Base-by-base conservation (phyloP, 2,797 vertebrate species). In the Tapera naevia region DNA sequence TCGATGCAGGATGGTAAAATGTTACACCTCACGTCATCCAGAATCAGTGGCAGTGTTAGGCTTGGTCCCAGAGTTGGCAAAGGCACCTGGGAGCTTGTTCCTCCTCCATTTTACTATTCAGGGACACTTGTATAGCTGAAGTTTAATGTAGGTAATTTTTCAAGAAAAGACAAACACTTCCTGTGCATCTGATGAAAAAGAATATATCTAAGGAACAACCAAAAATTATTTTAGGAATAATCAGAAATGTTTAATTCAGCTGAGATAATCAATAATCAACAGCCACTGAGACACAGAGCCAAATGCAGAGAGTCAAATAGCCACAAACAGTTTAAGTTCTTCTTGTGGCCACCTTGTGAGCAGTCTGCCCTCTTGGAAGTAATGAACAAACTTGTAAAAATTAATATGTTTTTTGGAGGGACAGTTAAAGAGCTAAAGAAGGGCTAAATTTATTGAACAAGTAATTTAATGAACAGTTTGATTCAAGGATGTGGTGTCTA, bases 361-460 rank as follows among this genome's bases (percentile, higher is more conserved):
- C 10, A 70, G 27, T 64, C 79, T 73, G 53, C 1, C 0, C 56
- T 67, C 74, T 57, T 70, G 37, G 71, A n/a, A 80, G 32, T 58
- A 86, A 94, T 70, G 93, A 61, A 58, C 11, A 93, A 83, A 93
- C 45, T 80, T 85, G 37, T 78, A 51, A 89, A 89, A 94, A 86
- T 92, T 48, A 58, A 8, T 82, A 14, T 80, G 11, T 13, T 92
- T 87, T 88, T 93, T 39, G 3, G 57, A 69, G n/a, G 30, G 51
- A 70, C 43, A 62, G 50, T 93, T 89, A 78, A 95, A 84, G 72
- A 94, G 25, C 82, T 84, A 75, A 86, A 86, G 61, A 80, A 78
- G 18, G n/a, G 46, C 37, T 79, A 35, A 62, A 89, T 83, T 80
- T 78, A 50, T 83, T 69, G 45, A 89, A 78, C 14, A 85, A 65